A percentile compares a stretch with the other conserved stretches of the same genome.
Evolutionary conservation across 2,888 invertebrate genomes (phyloP).

Genomic region (Volucella inflata): DNA sequence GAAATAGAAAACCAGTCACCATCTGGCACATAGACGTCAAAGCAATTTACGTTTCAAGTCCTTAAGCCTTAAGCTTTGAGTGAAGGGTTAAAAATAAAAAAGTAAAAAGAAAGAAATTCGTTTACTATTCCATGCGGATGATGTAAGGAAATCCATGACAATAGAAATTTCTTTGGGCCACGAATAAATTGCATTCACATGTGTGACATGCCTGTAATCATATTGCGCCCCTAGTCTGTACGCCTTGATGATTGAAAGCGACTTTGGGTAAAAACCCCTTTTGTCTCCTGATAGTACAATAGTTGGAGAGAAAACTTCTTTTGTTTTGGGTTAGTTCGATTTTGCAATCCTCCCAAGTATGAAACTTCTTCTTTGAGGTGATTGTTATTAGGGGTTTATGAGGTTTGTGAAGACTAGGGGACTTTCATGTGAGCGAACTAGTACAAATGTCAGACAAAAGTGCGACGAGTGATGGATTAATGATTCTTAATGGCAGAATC

Average conservation of each 20-base stretch:
- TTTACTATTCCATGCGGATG: slow-evolving; percentile 3
- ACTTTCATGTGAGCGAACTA: no score
- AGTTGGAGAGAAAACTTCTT: no score
- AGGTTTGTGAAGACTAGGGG: no score
- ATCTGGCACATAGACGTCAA: slow-evolving; percentile 48
- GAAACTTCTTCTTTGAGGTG: no score
- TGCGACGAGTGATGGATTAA: no score
- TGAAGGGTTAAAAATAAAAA: not conserved
- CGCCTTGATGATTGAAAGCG: not conserved
- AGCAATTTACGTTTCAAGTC: slow-evolving; percentile 39
- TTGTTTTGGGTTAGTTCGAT: not conserved
- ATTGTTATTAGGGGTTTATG: no score
- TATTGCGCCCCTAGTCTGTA: not conserved
- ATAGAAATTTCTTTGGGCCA: not conserved
- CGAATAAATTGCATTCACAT: slow-evolving; percentile 41
- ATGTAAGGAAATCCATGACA: not conserved
- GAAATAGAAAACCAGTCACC: slow-evolving; percentile 35
- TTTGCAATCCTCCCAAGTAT: not conserved
- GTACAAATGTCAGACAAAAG: no score
- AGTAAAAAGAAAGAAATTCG: not conserved
- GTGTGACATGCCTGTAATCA: slow-evolving; percentile 15
- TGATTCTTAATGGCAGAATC: no score
- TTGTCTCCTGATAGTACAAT: not conserved
- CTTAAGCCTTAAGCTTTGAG: slow-evolving; percentile 20
- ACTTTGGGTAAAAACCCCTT: not conserved